Percentiles rank a stretch among this genome's conserved stretches.
These are phyloP conservation scores for Scaptomyza caliginosa DNA, from an alignment of 2,888 invertebrate genomes.

Conservation along the genomic window DNA sequence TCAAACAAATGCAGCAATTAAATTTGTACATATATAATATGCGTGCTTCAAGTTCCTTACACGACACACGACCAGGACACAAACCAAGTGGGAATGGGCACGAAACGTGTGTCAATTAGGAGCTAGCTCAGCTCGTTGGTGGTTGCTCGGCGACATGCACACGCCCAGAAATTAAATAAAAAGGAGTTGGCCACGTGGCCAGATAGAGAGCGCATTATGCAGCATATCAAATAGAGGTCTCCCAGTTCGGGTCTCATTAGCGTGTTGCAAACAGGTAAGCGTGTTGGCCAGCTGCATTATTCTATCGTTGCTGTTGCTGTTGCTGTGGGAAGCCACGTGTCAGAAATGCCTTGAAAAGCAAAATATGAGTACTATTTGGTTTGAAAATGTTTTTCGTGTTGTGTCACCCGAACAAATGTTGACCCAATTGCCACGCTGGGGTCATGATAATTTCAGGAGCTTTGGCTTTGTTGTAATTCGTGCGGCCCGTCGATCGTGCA, in stretches of 20 bases:
- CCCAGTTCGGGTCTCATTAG: constrained; percentile 59
- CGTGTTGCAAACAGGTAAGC: constrained; percentile 47
- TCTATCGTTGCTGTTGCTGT: too few relatives aligned
- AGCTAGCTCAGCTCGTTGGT: constrained; percentile 35
- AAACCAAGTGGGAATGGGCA: background rate
- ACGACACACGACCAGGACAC: constrained; percentile 61
- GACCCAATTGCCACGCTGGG: constrained; percentile 73
- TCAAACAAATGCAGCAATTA: constrained; percentile 72
- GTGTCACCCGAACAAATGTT: constrained; percentile 73
- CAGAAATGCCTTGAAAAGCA: constrained; percentile 19
- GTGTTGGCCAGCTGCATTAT: constrained; percentile 11
- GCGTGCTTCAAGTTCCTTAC: constrained; percentile 21
- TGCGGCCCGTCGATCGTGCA: constrained; percentile 52
- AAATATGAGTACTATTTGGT: constrained; percentile 7
- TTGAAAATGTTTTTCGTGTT: constrained; percentile 50
- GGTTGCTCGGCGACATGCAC: constrained; percentile 59
- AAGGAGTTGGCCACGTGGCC: constrained; percentile 62
- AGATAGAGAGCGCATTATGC: constrained; percentile 38
- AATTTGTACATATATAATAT: constrained; percentile 62
- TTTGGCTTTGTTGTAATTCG: constrained; percentile 69
- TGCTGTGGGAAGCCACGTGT: constrained; percentile 58
- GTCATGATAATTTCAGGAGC: constrained; percentile 77
- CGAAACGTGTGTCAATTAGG: constrained; percentile 70
- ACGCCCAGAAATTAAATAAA: constrained; percentile 37
- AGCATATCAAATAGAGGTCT: constrained; percentile 56